Percentiles rank a stretch among this genome's conserved stretches.
phyloP scores from a whole-genome alignment of 2,888 invertebrate species.

The Ethmia dodecea region DNA sequence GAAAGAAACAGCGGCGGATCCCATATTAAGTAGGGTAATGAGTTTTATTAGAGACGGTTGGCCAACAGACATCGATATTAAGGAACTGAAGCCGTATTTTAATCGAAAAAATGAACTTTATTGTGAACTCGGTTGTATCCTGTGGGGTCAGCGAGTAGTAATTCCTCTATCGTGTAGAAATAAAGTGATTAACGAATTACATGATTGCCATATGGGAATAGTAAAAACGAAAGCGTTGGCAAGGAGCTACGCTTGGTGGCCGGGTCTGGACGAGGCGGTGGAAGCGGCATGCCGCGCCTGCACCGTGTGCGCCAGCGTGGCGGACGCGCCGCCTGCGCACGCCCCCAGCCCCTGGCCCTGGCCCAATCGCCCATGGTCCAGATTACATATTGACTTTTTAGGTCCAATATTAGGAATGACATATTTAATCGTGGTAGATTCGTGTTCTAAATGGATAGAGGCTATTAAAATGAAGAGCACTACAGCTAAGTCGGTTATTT shows the following conservation, averaged over 20 bases:
- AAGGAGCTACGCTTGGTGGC: neutral
- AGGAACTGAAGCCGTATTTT: slow-evolving; percentile 16
- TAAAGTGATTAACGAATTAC: neutral
- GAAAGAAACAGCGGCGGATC: slow-evolving; percentile 7
- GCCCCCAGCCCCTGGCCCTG: too few relatives aligned
- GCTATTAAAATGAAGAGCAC: neutral
- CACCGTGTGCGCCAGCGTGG: neutral
- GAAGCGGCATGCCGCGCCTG: neutral
- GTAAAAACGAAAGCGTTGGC: neutral
- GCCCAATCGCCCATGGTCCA: neutral
- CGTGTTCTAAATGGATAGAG: neutral
- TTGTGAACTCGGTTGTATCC: slow-evolving; percentile 13
- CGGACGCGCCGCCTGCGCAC: slow-evolving; percentile 1
- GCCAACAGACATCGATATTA: slow-evolving; percentile 12
- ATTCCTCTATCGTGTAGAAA: slow-evolving; percentile 6
- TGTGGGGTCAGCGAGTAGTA: slow-evolving; percentile 5
- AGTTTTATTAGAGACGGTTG: slow-evolving; percentile 19
- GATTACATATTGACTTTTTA: neutral
- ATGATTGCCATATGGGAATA: neutral
- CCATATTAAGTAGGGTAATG: slow-evolving; percentile 12
- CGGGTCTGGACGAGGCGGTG: neutral
- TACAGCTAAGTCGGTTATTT: neutral
- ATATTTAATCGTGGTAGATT: neutral
- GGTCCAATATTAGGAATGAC: neutral
- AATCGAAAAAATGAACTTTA: slow-evolving; percentile 17